Evolutionary conservation across 2,113 vertebrate species (phyloP), one percentile per base, ranked within the genome.

Genomic region (Atlantisia rogersi): DNA sequence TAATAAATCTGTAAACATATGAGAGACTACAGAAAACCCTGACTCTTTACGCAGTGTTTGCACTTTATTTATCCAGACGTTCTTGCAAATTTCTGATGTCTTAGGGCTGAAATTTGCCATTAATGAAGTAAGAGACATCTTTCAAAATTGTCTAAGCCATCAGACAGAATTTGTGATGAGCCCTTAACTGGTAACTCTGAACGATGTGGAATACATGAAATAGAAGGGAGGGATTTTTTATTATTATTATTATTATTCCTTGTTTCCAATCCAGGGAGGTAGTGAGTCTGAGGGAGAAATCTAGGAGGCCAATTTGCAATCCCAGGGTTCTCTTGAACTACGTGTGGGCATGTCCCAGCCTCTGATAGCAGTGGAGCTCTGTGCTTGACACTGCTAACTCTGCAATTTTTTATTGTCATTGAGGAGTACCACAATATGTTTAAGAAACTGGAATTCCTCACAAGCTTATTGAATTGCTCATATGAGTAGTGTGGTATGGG

Each of bases 51-150:
- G 59, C 29, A 67, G 29, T 40, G 28, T 73, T 81, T 90, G n/a
- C 79, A 55, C 20, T 77, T 87, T 28, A 55, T 84, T 62, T 94
- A 77, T 68, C 74, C 48, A 73, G 46, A 65, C 80, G 40, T 90
- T 81, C 59, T 76, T 90, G 59, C 68, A n/a, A 32, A 59, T 73
- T 73, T 77, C 50, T 67, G 7, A 71, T 83, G 37, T 29, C 58
- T 82, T 67, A 53, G 42, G 64, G 29, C 37, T 70, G 32, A 92
- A 90, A 62, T 52, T 82, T 50, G 40, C 60, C 24, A 26, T 70
- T 85, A 73, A 65, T 82, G 48, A 53, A 67, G 24, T 71, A 65
- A 67, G 35, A 90, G n/a, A 26, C 21, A 37, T 82, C 52, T 90
- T 92, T 24, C 48, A 70, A 78, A 50, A 44, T 31, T 80, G 3